Evolutionary conservation across 1,140 invertebrate species (phyloP).

Genomic region (Drosophila jambulina): DNA sequence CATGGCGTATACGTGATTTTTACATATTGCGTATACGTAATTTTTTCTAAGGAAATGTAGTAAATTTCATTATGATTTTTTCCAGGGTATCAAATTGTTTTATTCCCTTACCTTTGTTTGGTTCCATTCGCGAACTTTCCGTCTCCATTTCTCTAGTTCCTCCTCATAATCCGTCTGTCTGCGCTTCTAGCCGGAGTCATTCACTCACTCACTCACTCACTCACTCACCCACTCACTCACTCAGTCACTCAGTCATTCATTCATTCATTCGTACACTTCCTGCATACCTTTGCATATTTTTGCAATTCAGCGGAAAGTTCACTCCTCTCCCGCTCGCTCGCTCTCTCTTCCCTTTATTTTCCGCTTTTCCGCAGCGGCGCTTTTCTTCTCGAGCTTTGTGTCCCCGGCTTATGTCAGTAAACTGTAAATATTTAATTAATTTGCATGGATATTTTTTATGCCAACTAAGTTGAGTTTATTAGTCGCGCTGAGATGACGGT

Average conservation of each 20-base stretch:
- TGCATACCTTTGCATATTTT: conserved; percentile 81
- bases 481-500: conserved; percentile 55
- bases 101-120: too few relatives aligned
- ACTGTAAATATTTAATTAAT: conserved; percentile 83
- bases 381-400: conserved; percentile 19
- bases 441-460: conserved; percentile 82
- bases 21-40: neutral
- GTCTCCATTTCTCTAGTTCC: neutral
- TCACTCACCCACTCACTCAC: conserved; percentile 38
- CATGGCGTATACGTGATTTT: neutral
- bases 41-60: neutral
- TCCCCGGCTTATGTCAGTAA: conserved; percentile 75
- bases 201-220: conserved; percentile 40
- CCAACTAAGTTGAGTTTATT: conserved; percentile 78
- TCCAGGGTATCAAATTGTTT: conserved; percentile 4
- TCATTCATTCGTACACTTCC: conserved; percentile 50
- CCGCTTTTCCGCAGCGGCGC: conserved; percentile 3
- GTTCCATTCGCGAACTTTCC: conserved; percentile 7
- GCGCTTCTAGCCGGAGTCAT: conserved; percentile 23
- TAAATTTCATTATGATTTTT: neutral
- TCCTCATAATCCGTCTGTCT: conserved; percentile 38
- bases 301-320: conserved; percentile 81
- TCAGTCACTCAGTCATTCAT: conserved; percentile 48
- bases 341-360: conserved; percentile 14
- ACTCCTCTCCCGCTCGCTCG: conserved; percentile 42